Base-by-base conservation (phyloP, 2,888 invertebrate genomes). In the Monochamus alternatus region DNA sequence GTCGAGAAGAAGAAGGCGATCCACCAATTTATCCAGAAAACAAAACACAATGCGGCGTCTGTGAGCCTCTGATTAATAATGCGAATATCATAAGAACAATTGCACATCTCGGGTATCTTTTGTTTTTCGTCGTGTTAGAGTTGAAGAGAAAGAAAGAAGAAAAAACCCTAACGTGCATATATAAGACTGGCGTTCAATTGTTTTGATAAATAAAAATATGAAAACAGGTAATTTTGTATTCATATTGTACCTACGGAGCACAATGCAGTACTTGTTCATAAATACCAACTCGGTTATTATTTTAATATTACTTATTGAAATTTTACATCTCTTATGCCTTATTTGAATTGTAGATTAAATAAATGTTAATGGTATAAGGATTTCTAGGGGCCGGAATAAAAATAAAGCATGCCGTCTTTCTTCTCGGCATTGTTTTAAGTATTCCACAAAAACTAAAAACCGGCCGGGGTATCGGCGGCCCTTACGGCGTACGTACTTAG, bases 161-260 rank as follows among this genome's bases (percentile, higher is more conserved):
- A 68, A 67, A 73, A 66, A 69, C 66, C 43, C 70, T 52, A 71
- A 52, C 84, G 84, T 84, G 84, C 85, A 85, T 83, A 84, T 81
- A 85, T 83, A 83, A 84, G 81, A 85, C 84, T 82, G 83, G 83
- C 84, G 85, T 87, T 87, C 87, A 87, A 87, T 87, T 87, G 87
- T 87, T 87, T 83, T 85, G 81, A 85, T 85, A 85, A 55, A 84
- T 84, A 85, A 86, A 86, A 87, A 87, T 85, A 80, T 82, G 83
- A 86, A 84, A 87, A 86, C 86, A 84, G 85, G 86, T 86, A 87
- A 87, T 87, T 87, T 87, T 84, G 84, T 87, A 87, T 87, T 87
- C 87, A 87, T 87, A 87, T 87, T 87, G 86, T 85, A 83, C 85
- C 79, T 82, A 81, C 74, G 55, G 79, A 83, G 81, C 78, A 85